Conservation (phyloP, 2,797 vertebrate species). For the Glossophaga mutica region DNA sequence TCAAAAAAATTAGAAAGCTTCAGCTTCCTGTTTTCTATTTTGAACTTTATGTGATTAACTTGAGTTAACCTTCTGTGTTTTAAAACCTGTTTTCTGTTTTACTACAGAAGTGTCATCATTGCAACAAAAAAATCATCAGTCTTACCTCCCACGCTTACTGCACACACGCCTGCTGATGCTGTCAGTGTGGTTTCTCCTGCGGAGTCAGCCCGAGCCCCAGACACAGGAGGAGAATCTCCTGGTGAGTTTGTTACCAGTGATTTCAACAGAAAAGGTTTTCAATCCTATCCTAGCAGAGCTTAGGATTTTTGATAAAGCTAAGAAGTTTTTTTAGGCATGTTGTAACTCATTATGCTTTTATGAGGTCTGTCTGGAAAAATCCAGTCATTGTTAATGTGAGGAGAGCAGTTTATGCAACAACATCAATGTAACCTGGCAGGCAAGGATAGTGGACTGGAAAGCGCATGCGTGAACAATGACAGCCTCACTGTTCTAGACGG, state of each 20-base stretch:
- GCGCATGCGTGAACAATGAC: neutral
- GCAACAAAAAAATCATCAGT: conserved; percentile 88
- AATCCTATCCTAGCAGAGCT: neutral
- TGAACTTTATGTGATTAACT: conserved; percentile 12
- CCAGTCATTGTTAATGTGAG: neutral
- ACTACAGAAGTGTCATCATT: conserved; percentile 91
- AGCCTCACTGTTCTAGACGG: neutral
- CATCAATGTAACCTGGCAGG: neutral
- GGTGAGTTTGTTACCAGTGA: conserved; percentile 81
- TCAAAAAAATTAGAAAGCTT: neutral
- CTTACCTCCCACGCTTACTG: conserved; percentile 78
- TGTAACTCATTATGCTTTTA: neutral
- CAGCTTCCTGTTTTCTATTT: conserved; percentile 25
- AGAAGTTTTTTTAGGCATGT: neutral
- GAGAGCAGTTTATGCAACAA: neutral
- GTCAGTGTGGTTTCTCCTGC: conserved; percentile 92
- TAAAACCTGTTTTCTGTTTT: conserved; percentile 37
- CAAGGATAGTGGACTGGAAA: neutral
- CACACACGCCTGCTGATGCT: conserved; percentile 80
- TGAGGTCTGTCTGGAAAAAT: neutral
- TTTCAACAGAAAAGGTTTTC: neutral
- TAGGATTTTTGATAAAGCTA: neutral
- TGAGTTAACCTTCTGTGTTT: neutral
- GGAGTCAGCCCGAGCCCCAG: conserved; percentile 83
- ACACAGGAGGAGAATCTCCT: conserved; percentile 83